phyloP scores from a whole-genome alignment of 2,113 vertebrate genomes.

The Pomatostomus ruficeps region DNA sequence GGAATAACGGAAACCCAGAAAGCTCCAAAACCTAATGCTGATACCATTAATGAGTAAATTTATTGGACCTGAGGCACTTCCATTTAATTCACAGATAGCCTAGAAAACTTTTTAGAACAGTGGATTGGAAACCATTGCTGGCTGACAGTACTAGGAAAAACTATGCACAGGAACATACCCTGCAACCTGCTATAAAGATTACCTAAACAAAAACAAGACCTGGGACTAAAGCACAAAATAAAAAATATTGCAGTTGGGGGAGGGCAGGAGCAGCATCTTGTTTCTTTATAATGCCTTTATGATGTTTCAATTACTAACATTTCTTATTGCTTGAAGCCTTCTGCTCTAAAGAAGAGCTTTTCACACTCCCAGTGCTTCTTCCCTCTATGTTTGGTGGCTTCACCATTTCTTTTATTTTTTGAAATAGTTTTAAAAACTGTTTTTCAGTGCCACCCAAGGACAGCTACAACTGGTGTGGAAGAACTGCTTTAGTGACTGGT shows the following conservation, averaged over 20 bases:
- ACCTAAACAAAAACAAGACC: conserved; percentile 1
- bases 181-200: not conserved
- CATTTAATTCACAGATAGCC: not conserved
- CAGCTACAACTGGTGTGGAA: not conserved
- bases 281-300: not conserved
- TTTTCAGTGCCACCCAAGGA: not conserved
- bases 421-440: not conserved
- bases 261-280: not conserved
- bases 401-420: not conserved
- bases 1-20: not conserved
- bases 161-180: not conserved
- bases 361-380: not conserved
- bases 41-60: not conserved
- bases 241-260: not conserved
- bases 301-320: not conserved
- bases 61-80: not conserved
- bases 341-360: not conserved
- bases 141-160: not conserved
- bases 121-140: not conserved
- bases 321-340: not conserved
- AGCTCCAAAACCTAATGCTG: not conserved
- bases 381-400: not conserved
- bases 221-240: not conserved
- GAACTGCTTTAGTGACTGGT: not conserved
- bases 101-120: not conserved